A percentile compares a stretch with the other conserved stretches of the same genome.
These are phyloP conservation scores for Amiota mariae DNA, from an alignment of 2,888 invertebrate genomes.

Conservation along the genomic window DNA sequence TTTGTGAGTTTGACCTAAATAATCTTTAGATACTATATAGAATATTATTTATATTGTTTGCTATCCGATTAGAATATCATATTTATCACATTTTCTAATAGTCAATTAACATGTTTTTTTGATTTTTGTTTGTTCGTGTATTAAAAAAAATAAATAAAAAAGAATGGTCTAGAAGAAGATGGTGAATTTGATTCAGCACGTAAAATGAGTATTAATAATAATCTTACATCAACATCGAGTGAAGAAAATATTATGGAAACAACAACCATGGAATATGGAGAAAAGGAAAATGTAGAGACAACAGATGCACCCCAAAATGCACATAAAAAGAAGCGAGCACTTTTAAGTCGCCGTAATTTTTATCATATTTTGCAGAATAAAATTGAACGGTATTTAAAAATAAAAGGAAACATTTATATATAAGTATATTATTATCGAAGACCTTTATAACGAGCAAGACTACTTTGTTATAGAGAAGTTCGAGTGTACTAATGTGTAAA, in stretches of 20 bases:
- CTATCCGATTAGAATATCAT: neutral
- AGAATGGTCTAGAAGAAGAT: conserved; percentile 18
- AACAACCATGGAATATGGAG: neutral
- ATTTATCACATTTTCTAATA: conserved; percentile 47
- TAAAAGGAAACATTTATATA: too few species aligned
- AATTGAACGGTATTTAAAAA: conserved; percentile 52
- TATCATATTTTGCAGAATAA: conserved; percentile 60
- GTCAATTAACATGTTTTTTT: conserved; percentile 51
- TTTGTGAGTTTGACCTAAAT: conserved; percentile 58
- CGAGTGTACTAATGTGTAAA: too few species aligned
- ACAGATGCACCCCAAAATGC: conserved; percentile 23
- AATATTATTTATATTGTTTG: conserved; percentile 39
- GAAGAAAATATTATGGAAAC: neutral
- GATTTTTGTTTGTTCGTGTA: neutral
- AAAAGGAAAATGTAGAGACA: neutral
- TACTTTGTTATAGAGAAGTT: neutral
- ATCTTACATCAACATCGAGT: neutral
- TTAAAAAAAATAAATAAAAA: conserved; percentile 24
- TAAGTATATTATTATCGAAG: too few species aligned
- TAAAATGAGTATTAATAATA: conserved; percentile 8
- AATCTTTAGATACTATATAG: neutral
- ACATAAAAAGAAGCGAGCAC: conserved; percentile 44
- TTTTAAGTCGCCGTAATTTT: conserved; percentile 58
- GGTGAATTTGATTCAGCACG: conserved; percentile 9
- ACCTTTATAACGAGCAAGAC: neutral